These are phyloP conservation scores for Enoplosus armatus DNA, from an alignment of 2,797 vertebrate species.

Conservation along the genomic window DNA sequence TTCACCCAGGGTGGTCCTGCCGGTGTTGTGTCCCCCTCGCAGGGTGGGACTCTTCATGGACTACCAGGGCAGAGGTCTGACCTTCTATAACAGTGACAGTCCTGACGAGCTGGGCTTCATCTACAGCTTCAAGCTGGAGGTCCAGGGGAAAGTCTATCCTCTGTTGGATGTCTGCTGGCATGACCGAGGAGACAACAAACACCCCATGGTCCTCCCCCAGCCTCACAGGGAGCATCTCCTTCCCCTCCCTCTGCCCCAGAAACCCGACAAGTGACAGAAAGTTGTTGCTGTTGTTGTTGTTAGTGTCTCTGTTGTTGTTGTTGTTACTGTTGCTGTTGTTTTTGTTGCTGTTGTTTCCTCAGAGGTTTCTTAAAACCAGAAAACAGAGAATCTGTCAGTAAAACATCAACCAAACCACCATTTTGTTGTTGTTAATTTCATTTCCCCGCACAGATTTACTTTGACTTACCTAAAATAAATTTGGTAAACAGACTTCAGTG, in stretches of 20 bases:
- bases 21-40: slow-evolving; percentile 74
- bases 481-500: no score
- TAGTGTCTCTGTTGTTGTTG: no score
- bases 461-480: no score
- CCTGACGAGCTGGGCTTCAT: slow-evolving; percentile 83
- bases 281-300: no score
- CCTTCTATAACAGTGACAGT: slow-evolving; percentile 87
- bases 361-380: no score
- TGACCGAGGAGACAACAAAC: slow-evolving; percentile 82
- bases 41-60: slow-evolving; percentile 87
- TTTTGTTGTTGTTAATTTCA: no score
- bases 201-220: slow-evolving; percentile 82
- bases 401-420: no score
- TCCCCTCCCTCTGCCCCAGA: neutral
- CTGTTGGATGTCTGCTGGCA: slow-evolving; percentile 91
- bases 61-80: slow-evolving; percentile 86
- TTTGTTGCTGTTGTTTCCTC: no score
- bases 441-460: no score
- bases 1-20: slow-evolving; percentile 78
- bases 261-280: slow-evolving; percentile 13
- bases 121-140: slow-evolving; percentile 88
- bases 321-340: no score
- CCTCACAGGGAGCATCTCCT: slow-evolving; percentile 17
- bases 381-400: no score
- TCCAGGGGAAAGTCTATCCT: slow-evolving; percentile 90